phyloP scores from a whole-genome alignment of 2,888 invertebrate genomes.

The Drosophila mettleri region DNA sequence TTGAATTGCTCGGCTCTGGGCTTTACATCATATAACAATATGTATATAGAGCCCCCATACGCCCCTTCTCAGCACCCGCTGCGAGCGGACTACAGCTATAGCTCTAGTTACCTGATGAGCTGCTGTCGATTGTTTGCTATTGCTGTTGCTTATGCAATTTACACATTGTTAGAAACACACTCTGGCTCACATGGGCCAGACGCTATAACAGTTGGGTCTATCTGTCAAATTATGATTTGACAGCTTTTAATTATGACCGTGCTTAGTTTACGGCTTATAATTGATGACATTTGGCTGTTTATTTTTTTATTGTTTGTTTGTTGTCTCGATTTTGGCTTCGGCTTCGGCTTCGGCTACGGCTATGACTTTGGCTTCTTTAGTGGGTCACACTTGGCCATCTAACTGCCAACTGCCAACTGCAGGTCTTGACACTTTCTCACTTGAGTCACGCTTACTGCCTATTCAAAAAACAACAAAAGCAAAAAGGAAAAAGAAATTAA shows the following conservation, averaged over 20 bases:
- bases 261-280: constrained; percentile 54
- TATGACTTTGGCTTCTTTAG: constrained; percentile 4
- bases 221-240: constrained; percentile 73
- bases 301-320: constrained; percentile 22
- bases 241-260: constrained; percentile 70
- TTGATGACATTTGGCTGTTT: constrained; percentile 63
- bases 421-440: constrained; percentile 69
- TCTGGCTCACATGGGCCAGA: neutral
- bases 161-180: constrained; percentile 69
- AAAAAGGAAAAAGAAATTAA: constrained; percentile 5
- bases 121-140: constrained; percentile 36
- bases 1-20: constrained; percentile 33
- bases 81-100: constrained; percentile 4
- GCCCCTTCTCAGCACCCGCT: constrained; percentile 2
- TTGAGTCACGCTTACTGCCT: constrained; percentile 57
- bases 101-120: constrained; percentile 47
- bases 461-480: constrained; percentile 8
- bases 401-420: constrained; percentile 23
- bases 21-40: constrained; percentile 44
- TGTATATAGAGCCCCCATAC: constrained; percentile 4
- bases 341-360: neutral
- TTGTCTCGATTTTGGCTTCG: constrained; percentile 4
- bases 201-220: constrained; percentile 14
- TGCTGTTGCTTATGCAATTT: constrained; percentile 65
- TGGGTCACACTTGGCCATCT: constrained; percentile 40